These are phyloP conservation scores for Microchrysa polita DNA, from an alignment of 2,888 invertebrate species.

Conservation along the genomic window DNA sequence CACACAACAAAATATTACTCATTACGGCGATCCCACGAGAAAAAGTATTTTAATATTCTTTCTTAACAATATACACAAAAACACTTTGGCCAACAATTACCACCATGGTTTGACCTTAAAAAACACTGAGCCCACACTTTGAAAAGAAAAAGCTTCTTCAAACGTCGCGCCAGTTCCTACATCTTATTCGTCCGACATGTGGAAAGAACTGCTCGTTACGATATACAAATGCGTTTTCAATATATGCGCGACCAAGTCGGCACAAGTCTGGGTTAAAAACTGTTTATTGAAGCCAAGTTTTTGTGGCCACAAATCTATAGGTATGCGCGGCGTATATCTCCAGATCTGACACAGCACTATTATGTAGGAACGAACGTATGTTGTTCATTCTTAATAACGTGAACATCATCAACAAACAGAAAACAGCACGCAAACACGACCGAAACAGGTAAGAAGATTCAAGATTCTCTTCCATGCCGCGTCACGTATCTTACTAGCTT, in stretches of 20 bases:
- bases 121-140: conserved; percentile 35
- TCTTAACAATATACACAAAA: neutral
- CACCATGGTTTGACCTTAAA: conserved; percentile 27
- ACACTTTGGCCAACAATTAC: neutral
- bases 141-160: conserved; percentile 5
- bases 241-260: neutral
- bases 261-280: conserved; percentile 22
- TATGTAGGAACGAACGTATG: too few species aligned
- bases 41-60: neutral
- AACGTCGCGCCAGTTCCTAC: conserved; percentile 8
- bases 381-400: conserved; percentile 17
- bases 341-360: too few species aligned
- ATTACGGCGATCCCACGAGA: neutral
- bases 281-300: conserved; percentile 20
- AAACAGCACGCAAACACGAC: neutral
- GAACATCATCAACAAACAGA: neutral
- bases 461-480: neutral
- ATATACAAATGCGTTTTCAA: conserved; percentile 25
- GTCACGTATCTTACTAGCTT: neutral
- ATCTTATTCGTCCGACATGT: neutral
- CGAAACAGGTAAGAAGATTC: neutral
- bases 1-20: neutral
- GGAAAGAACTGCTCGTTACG: conserved; percentile 12
- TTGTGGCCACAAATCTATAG: neutral
- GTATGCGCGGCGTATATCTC: neutral